A percentile compares a stretch with the other conserved stretches of the same genome.
phyloP scores from a whole-genome alignment of 2,113 vertebrate species.

The Butorides virescens region DNA sequence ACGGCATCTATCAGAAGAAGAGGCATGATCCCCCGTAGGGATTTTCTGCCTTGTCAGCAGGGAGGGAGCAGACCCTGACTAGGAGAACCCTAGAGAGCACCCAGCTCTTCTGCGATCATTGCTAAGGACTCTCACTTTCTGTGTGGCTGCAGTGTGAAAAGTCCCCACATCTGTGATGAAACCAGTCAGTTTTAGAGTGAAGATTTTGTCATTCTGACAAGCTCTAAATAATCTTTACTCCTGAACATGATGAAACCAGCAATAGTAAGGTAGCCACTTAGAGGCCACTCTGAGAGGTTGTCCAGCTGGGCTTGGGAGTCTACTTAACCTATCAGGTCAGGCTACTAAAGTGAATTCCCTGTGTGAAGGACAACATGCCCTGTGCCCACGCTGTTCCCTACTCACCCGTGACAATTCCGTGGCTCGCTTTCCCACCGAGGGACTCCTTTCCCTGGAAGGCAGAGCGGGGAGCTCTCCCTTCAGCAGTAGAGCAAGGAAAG shows the following conservation, averaged over 20 bases:
- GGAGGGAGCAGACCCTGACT: neutral
- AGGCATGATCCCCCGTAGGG: neutral
- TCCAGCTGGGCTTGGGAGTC: neutral
- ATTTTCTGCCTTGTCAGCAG: neutral
- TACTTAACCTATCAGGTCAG: neutral
- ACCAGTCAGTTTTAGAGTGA: neutral
- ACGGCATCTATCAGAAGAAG: neutral
- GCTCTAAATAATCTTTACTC: neutral
- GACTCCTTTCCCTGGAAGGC: neutral
- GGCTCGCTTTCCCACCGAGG: neutral
- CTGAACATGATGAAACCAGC: fast-evolving
- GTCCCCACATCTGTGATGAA: neutral
- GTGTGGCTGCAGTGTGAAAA: neutral
- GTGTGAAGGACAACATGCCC: fast-evolving
- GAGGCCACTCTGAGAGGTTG: neutral
- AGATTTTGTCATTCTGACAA: neutral
- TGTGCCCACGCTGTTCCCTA: neutral
- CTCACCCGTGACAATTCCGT: neutral
- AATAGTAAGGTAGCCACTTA: neutral
- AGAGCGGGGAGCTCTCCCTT: neutral
- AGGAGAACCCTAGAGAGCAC: neutral
- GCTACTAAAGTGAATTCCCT: neutral
- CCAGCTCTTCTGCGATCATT: neutral
- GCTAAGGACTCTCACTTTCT: neutral
- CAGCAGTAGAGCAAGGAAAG: neutral